Percentiles rank a stretch among this genome's conserved stretches.
Evolutionary conservation across 2,113 vertebrate species (phyloP).

Genomic region (Tor tambroides): DNA sequence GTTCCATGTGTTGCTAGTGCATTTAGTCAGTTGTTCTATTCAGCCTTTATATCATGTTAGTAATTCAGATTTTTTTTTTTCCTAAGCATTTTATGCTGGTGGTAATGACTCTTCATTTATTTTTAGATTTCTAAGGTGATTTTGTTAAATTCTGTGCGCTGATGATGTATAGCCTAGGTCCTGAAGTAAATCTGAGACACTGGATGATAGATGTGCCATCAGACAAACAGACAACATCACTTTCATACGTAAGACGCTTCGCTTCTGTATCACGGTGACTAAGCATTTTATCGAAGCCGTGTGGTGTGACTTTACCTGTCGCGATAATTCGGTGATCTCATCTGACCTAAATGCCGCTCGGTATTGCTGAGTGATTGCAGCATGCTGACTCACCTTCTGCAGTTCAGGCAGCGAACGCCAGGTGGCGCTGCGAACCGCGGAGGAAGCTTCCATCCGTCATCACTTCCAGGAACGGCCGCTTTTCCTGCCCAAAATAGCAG

Average conservation of each 20-base stretch:
- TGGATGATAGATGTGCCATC: neutral
- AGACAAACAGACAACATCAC: neutral
- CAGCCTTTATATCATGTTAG: neutral
- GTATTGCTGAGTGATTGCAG: slow-evolving; percentile 47
- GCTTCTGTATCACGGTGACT: slow-evolving; percentile 46
- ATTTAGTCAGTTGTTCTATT: neutral
- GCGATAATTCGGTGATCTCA: slow-evolving; percentile 51
- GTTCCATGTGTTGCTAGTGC: neutral
- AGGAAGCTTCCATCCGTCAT: neutral
- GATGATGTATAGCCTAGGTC: neutral
- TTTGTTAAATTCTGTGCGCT: too few relatives aligned
- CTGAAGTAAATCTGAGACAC: neutral
- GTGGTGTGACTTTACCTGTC: slow-evolving; percentile 28
- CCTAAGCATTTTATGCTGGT: neutral
- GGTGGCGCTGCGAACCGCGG: slow-evolving; percentile 14
- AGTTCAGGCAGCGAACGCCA: neutral
- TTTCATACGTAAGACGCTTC: neutral
- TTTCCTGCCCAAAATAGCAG: slow-evolving; percentile 20
- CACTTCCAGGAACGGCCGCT: slow-evolving; percentile 31
- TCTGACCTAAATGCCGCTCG: slow-evolving; percentile 39
- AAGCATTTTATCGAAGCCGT: slow-evolving; percentile 17
- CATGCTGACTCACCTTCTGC: slow-evolving; percentile 38
- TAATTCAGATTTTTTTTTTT: too few relatives aligned
- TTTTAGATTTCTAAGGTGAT: too few relatives aligned
- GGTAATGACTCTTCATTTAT: neutral